Percentiles rank a stretch among this genome's conserved stretches.
phyloP scores from a whole-genome alignment of 2,888 invertebrate species.

The Aphidoletes aphidimyza region DNA sequence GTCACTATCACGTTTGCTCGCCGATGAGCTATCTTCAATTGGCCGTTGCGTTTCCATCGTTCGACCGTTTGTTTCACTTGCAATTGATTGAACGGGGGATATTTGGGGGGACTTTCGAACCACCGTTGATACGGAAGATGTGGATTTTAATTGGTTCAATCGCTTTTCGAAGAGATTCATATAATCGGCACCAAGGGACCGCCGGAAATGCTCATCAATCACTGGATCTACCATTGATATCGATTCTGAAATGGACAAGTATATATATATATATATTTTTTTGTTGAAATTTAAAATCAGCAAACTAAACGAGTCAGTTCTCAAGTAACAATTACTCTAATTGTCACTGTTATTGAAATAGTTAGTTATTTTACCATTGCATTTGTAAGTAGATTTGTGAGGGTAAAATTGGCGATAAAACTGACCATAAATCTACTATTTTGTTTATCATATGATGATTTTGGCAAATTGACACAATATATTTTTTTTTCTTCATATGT shows the following conservation, averaged over 20 bases:
- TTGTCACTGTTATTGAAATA: neutral
- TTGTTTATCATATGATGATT: too few species aligned
- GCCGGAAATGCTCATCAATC: constrained; percentile 94
- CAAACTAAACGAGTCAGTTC: neutral
- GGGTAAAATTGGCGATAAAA: too few species aligned
- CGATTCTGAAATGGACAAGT: constrained; percentile 68
- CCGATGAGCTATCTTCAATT: neutral
- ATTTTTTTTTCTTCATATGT: too few species aligned
- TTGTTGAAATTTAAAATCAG: neutral
- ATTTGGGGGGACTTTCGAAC: neutral
- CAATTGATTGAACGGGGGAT: neutral
- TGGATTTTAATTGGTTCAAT: constrained; percentile 60
- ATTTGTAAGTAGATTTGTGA: too few species aligned
- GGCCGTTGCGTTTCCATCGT: neutral
- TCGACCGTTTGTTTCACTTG: neutral
- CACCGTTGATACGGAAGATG: constrained; percentile 62
- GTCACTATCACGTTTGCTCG: constrained; percentile 44
- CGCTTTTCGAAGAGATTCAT: constrained; percentile 72
- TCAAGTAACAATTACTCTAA: neutral
- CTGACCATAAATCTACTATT: too few species aligned
- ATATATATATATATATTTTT: neutral
- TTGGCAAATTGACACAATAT: too few species aligned
- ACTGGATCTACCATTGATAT: constrained; percentile 87
- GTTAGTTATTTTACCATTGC: neutral
- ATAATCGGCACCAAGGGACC: constrained; percentile 87